These are phyloP conservation scores for Regulus satrapa DNA, from an alignment of 2,113 vertebrate species.

Conservation along the genomic window DNA sequence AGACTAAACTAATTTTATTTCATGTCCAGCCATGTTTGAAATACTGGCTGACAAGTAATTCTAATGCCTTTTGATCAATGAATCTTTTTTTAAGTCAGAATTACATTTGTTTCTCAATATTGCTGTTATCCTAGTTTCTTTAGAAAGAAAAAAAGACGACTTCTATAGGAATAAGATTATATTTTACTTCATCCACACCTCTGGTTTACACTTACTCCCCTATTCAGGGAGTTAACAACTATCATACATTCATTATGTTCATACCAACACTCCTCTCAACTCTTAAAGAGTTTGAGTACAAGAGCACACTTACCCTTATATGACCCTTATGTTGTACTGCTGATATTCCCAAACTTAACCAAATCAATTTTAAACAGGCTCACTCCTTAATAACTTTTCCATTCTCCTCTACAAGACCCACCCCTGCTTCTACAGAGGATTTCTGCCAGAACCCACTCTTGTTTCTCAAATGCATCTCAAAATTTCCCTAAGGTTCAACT, in stretches of 20 bases:
- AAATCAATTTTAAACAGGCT: not conserved
- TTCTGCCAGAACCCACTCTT: not conserved
- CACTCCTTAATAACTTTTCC: not conserved
- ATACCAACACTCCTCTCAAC: not conserved
- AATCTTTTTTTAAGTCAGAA: not conserved
- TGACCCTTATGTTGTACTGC: not conserved
- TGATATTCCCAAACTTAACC: not conserved
- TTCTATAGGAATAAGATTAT: not conserved
- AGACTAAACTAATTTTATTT: not conserved
- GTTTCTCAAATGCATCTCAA: not conserved
- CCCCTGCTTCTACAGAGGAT: not conserved
- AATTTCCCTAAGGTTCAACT: not conserved
- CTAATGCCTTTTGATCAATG: not conserved
- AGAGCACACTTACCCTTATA: not conserved
- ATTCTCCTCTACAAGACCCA: not conserved
- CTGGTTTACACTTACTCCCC: not conserved
- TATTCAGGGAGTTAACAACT: not conserved
- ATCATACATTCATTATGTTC: not conserved
- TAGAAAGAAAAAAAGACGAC: not conserved
- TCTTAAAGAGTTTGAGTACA: not conserved
- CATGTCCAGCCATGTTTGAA: not conserved
- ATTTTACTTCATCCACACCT: not conserved
- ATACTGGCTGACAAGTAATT: not conserved
- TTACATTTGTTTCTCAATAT: not conserved
- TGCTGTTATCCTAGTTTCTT: not conserved